These are phyloP conservation scores for Daboia siamensis DNA, from an alignment of 2,113 vertebrate genomes.

Conservation along the genomic window DNA sequence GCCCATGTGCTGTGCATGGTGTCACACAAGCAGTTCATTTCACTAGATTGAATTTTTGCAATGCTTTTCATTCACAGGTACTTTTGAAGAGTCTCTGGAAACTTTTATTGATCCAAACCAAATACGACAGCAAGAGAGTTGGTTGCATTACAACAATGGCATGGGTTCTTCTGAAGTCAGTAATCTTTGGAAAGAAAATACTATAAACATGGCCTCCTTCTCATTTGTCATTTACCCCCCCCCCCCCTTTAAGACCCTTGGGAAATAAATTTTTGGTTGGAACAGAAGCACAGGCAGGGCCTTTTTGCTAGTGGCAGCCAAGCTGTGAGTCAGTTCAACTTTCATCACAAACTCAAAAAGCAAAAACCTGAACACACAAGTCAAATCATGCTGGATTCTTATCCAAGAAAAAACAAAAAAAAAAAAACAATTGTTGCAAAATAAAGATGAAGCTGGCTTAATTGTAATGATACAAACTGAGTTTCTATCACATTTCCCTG, in stretches of 20 bases:
- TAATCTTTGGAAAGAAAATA: neutral
- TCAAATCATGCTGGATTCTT: neutral
- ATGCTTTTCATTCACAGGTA: neutral
- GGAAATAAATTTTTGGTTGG: neutral
- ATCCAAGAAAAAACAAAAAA: neutral
- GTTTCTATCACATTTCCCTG: neutral
- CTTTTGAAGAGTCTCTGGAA: neutral
- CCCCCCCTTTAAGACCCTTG: neutral
- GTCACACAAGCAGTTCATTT: neutral
- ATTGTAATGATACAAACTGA: neutral
- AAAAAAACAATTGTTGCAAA: neutral
- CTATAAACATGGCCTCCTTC: neutral
- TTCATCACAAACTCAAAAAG: neutral
- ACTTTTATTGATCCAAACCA: neutral
- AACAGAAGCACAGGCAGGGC: neutral
- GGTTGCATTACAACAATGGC: neutral
- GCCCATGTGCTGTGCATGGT: neutral
- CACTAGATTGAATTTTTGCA: neutral
- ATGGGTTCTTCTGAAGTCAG: neutral
- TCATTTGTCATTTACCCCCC: neutral
- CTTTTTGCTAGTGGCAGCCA: neutral
- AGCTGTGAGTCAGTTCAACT: neutral
- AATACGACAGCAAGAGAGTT: neutral
- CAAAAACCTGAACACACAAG: neutral
- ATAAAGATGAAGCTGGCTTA: neutral